phyloP scores from a whole-genome alignment of 1,140 invertebrate genomes.

The Cherax quadricarinatus region DNA sequence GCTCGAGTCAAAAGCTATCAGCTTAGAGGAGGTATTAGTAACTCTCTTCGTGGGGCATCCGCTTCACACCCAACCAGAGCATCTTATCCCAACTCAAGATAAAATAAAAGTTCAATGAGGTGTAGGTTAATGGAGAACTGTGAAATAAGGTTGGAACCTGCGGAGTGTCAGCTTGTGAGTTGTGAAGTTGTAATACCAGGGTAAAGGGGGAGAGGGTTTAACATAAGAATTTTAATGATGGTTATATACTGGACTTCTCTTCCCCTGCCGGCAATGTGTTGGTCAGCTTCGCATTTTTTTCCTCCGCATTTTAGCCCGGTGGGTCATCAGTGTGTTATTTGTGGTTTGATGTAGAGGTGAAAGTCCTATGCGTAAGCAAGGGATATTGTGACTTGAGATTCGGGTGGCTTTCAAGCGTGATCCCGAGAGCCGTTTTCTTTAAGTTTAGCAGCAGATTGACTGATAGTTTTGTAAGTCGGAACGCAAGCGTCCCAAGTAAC shows the following conservation, averaged over 20 bases:
- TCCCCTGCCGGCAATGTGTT: slow-evolving; percentile 41
- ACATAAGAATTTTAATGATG: slow-evolving; percentile 68
- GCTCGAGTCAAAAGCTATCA: not conserved
- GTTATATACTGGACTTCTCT: slow-evolving; percentile 60
- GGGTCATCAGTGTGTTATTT: slow-evolving; percentile 20
- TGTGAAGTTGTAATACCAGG: slow-evolving; percentile 63
- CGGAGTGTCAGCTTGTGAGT: slow-evolving; percentile 52
- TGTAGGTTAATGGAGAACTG: slow-evolving; percentile 41
- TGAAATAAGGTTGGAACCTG: slow-evolving; percentile 24
- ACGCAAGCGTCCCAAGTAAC: not conserved
- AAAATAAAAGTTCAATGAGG: slow-evolving; percentile 35
- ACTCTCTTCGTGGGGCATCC: slow-evolving; percentile 5
- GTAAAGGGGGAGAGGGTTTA: slow-evolving; percentile 47
- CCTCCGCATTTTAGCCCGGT: slow-evolving; percentile 56
- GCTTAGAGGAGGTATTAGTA: not conserved
- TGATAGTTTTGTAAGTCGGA: slow-evolving; percentile 40
- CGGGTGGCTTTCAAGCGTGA: not conserved
- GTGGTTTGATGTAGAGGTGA: not conserved
- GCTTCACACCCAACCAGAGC: slow-evolving; percentile 2
- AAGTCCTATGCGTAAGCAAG: not conserved
- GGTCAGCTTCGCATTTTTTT: slow-evolving; percentile 67
- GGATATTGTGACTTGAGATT: not conserved
- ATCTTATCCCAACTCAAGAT: not conserved
- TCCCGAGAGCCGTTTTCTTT: slow-evolving; percentile 26
- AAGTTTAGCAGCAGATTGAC: slow-evolving; percentile 15